phyloP scores from a whole-genome alignment of 2,888 invertebrate species.

The Germaria angustata region DNA sequence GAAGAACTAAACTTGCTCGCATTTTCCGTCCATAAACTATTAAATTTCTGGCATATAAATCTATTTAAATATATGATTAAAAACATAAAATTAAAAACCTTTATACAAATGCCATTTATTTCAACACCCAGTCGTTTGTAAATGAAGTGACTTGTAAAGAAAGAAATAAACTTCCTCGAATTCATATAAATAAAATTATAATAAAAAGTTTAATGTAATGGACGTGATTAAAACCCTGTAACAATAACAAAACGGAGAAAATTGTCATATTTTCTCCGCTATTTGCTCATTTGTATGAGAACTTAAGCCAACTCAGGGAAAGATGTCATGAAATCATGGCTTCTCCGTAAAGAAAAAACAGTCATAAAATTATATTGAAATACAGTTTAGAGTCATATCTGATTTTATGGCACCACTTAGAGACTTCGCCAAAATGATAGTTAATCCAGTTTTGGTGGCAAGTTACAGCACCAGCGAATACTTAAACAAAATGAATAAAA shows the following conservation, averaged over 20 bases:
- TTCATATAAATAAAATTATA: slow-evolving; percentile 45
- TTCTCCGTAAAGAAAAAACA: slow-evolving; percentile 13
- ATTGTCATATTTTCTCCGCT: slow-evolving; percentile 10
- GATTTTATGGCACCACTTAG: slow-evolving; percentile 68
- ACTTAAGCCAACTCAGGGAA: background rate
- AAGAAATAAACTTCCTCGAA: slow-evolving; percentile 33
- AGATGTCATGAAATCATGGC: slow-evolving; percentile 28
- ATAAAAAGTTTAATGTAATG: slow-evolving; percentile 60
- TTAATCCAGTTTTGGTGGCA: slow-evolving; percentile 56
- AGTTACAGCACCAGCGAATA: slow-evolving; percentile 14
- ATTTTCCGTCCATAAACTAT: slow-evolving; percentile 7
- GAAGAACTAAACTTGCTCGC: background rate
- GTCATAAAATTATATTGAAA: slow-evolving; percentile 63
- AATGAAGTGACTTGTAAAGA: slow-evolving; percentile 15
- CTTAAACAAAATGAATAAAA: slow-evolving; percentile 60
- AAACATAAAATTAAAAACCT: slow-evolving; percentile 60
- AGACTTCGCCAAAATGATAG: slow-evolving; percentile 67
- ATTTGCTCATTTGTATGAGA: slow-evolving; percentile 19
- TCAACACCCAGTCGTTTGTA: slow-evolving; percentile 20
- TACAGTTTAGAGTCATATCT: slow-evolving; percentile 44
- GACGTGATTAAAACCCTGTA: slow-evolving; percentile 62
- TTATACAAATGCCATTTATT: slow-evolving; percentile 35
- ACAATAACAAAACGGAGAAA: background rate
- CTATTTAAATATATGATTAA: slow-evolving; percentile 53
- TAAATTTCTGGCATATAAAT: slow-evolving; percentile 26